Evolutionary conservation across 2,113 vertebrate genomes (phyloP).

Genomic region (Sebastes schlegelii): DNA sequence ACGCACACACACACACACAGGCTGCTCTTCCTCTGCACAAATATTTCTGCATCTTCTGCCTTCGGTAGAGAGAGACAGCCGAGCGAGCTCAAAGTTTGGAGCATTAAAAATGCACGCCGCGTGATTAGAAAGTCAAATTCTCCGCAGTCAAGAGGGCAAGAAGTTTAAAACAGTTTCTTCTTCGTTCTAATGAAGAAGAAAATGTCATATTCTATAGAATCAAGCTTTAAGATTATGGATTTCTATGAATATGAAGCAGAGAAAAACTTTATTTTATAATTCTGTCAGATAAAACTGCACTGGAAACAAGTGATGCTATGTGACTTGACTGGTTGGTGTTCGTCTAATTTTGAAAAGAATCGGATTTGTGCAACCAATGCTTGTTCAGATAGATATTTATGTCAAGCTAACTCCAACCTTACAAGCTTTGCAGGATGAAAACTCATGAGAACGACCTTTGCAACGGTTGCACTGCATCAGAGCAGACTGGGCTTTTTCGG

Average conservation of each 20-base stretch:
- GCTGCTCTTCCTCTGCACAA: slow-evolving; percentile 24
- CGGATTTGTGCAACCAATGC: too few relatives aligned
- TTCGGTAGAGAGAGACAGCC: not conserved
- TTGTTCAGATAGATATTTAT: not conserved
- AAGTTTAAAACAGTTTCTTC: not conserved
- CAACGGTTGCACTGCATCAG: too few relatives aligned
- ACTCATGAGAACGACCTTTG: not conserved
- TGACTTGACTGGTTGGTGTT: not conserved
- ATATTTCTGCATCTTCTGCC: slow-evolving; percentile 25
- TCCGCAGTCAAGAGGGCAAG: not conserved
- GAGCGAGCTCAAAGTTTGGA: not conserved
- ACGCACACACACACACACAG: not conserved
- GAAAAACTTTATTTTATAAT: not conserved
- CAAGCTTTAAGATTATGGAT: not conserved
- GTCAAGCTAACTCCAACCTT: not conserved
- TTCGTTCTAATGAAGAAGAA: not conserved
- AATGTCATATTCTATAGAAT: not conserved
- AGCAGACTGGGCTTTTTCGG: too few relatives aligned
- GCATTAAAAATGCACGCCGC: slow-evolving; percentile 12
- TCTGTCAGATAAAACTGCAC: not conserved
- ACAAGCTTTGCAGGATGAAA: not conserved
- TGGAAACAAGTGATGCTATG: not conserved
- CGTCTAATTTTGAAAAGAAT: not conserved
- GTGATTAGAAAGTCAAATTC: slow-evolving; percentile 27
- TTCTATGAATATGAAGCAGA: not conserved